Evolutionary conservation across 1,140 invertebrate genomes (phyloP).

Genomic region (Harpegnathos saltator): DNA sequence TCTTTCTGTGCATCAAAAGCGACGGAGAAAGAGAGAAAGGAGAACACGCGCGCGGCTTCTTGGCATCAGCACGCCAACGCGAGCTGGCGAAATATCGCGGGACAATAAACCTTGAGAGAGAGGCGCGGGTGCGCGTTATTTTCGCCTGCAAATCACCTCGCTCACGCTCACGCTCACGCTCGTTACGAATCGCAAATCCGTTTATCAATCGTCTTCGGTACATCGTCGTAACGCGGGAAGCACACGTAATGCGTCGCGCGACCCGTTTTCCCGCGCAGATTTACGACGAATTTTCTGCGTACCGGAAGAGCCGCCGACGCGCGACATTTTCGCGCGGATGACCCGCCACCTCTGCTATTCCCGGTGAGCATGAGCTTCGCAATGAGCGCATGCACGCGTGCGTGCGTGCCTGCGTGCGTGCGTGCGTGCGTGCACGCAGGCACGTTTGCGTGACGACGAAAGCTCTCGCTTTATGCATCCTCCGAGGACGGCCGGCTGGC

Average conservation of each 20-base stretch:
- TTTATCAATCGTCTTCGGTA: slow-evolving; percentile 47
- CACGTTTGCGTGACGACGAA: slow-evolving; percentile 11
- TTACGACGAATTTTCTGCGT: slow-evolving; percentile 26
- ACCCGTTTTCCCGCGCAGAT: slow-evolving; percentile 26
- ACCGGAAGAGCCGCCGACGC: slow-evolving; percentile 12
- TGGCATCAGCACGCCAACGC: slow-evolving; percentile 36
- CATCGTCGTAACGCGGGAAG: slow-evolving; percentile 38
- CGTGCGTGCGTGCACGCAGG: no score
- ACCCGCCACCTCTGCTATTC: no score
- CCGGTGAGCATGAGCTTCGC: no score
- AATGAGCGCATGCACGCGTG: no score
- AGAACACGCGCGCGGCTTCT: slow-evolving; percentile 35
- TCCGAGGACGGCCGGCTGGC: not conserved
- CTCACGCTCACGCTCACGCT: not conserved
- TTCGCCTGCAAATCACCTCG: slow-evolving; percentile 10
- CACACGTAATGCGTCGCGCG: slow-evolving; percentile 22
- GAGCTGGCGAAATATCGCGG: slow-evolving; percentile 19
- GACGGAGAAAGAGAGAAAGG: not conserved
- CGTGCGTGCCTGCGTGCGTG: no score
- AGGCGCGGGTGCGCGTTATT: not conserved
- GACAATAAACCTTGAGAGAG: slow-evolving; percentile 56
- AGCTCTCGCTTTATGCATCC: slow-evolving; percentile 26
- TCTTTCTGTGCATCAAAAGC: not conserved
- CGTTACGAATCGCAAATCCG: not conserved
- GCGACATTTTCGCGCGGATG: slow-evolving; percentile 7